These are phyloP conservation scores for Chelonia mydas DNA, from an alignment of 2,797 vertebrate species.

Conservation along the genomic window DNA sequence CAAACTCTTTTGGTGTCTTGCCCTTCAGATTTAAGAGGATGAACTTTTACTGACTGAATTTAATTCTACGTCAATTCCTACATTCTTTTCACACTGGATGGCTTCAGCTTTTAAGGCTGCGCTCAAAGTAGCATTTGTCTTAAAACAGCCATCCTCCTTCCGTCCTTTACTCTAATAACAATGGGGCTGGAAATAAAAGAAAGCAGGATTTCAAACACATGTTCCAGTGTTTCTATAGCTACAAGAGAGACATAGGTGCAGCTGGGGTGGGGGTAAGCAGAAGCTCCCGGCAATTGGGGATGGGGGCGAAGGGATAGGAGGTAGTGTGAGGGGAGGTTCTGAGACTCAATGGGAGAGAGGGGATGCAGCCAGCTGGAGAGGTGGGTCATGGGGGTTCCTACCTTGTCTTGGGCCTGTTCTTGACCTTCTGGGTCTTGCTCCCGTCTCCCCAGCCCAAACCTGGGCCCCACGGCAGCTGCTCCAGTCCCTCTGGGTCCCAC, in stretches of 20 bases:
- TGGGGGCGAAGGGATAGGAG: too few relatives aligned
- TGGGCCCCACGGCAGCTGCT: too few relatives aligned
- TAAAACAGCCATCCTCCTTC: neutral
- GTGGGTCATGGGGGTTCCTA: too few relatives aligned
- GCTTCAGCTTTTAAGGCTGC: slow-evolving; percentile 19
- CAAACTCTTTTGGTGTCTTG: slow-evolving; percentile 27
- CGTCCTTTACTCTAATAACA: slow-evolving; percentile 43
- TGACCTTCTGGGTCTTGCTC: too few relatives aligned
- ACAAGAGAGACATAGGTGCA: neutral
- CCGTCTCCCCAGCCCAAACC: too few relatives aligned
- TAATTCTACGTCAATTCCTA: neutral
- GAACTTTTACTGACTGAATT: slow-evolving; percentile 24
- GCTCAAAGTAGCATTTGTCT: slow-evolving; percentile 37
- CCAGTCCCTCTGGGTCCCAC: too few relatives aligned
- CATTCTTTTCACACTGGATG: slow-evolving; percentile 17
- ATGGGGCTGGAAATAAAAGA: slow-evolving; percentile 8
- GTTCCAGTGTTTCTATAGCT: neutral
- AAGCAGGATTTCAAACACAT: neutral
- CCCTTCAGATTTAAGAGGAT: slow-evolving; percentile 20
- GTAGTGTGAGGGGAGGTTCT: too few relatives aligned
- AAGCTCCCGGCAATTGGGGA: too few relatives aligned
- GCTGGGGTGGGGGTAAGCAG: too few relatives aligned
- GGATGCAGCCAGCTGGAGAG: too few relatives aligned
- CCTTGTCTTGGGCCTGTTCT: too few relatives aligned
- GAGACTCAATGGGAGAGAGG: too few relatives aligned